Base-by-base conservation (phyloP, 2,113 vertebrate species). In the Larimichthys crocea region DNA sequence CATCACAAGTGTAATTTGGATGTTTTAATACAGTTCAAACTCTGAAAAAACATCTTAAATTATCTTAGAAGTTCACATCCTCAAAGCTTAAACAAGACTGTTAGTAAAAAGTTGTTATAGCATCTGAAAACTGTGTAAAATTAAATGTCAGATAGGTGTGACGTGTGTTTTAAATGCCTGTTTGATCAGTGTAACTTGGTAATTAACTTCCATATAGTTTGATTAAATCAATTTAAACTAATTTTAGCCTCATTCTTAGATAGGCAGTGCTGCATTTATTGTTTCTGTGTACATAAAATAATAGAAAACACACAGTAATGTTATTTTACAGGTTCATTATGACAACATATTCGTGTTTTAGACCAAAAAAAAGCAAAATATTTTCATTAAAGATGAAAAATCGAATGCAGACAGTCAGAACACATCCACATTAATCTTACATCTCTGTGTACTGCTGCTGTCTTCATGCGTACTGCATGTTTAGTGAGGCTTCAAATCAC, bases 401-500 rank as follows among this genome's bases (percentile, higher is more conserved):
- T 2, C 6, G 7, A n/a, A 29, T 56, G 17, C 17, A 20, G 0
- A 14, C 5, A 20, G 10, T 31, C 53, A 46, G 48, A 11, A 17
- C 10, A n/a, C 17, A 49, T 50, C 12, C 60, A 11, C 10, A 55
- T 20, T 0, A 76, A 79, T 57, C 14, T 9, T 40, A 10, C 9
- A 29, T 29, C 31, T 35, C 31, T 7, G 70, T 79, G 40, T 61
- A 4, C n/a, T 52, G 55, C n/a, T 71, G 65, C 72, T 70, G n/a
- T 49, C 31, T 11, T 20, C 44, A 55, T 64, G 20, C 52, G 15
- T 7, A 16, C 50, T 29, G 53, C 26, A 75, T 78, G 48, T 80
- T 82, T 40, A 67, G 68, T 80, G 59, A 64, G 60, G 74, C 56
- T 40, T 40, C 35, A 40, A 40, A 40, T 40, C 35, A 40, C 35